These are phyloP conservation scores for Crocodylus rhombifer DNA, from an alignment of 2,797 vertebrate genomes.

Conservation along the genomic window DNA sequence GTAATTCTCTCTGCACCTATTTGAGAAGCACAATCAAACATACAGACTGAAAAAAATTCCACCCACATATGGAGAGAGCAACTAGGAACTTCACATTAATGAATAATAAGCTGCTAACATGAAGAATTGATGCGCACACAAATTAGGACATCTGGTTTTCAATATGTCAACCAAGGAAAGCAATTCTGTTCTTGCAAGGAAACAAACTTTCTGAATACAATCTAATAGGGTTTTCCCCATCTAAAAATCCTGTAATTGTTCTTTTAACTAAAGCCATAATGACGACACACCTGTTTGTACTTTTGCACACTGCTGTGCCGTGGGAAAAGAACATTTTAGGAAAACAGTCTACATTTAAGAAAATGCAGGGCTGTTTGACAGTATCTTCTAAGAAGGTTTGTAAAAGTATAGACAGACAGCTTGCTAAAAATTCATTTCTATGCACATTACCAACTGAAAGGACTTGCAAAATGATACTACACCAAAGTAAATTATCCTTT, in stretches of 20 bases:
- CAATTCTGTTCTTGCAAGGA: slow-evolving; percentile 5
- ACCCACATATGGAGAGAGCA: not conserved
- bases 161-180: not conserved
- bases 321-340: slow-evolving; percentile 15
- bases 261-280: slow-evolving; percentile 2
- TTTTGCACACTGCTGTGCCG: not conserved
- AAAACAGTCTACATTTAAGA: not conserved
- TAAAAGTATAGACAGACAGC: slow-evolving; percentile 50
- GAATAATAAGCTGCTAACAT: not conserved
- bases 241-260: slow-evolving; percentile 5
- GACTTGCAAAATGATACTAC: slow-evolving; percentile 34
- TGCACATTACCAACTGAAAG: slow-evolving; percentile 49
- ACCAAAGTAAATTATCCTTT: slow-evolving; percentile 31
- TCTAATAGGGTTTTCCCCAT: not conserved
- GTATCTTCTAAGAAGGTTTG: not conserved
- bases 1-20: not conserved
- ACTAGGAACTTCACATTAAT: not conserved
- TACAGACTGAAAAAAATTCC: not conserved
- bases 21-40: not conserved
- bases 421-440: slow-evolving; percentile 55
- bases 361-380: not conserved
- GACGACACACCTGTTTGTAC: not conserved
- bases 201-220: not conserved
- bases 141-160: not conserved
- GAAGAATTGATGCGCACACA: not conserved